Evolutionary conservation across 2,888 invertebrate genomes (phyloP), one percentile per base, ranked within the genome.

Genomic region (Punctoribates punctum): DNA sequence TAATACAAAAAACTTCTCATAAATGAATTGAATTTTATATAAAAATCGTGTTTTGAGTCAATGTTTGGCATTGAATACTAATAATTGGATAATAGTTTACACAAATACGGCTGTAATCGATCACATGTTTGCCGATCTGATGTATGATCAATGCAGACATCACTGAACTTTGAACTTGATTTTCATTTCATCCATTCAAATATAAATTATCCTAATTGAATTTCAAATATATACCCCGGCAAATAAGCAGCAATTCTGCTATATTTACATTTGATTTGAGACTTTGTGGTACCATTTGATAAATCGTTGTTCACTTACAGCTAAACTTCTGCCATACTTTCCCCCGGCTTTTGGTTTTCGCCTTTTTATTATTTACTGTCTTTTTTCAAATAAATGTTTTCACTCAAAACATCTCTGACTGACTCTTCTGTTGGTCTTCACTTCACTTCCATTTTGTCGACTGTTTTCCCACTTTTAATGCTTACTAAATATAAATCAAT

Each of bases 261-360:
- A 70, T 70, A 70, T 70, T 70, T 70, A 70, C 70, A 70, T 70
- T 70, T 42, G 42, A 42, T 70, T 70, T 70, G 38, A 70, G 70
- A 70, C 70, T 70, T 46, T 70, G 23, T 42, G 70, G 70, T 70
- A 70, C 70, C 70, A 70, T 70, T 70, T 70, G 70, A 70, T 70
- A 70, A 70, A 70, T 70, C 70, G 70, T 62, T 62, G 62, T 62
- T 62, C 62, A 62, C 5, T 62, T 34, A 34, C 34, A 62, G 13
- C 42, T 42, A 11, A 42, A 42, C 29, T 62, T 29, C n/a, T 29
- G 62, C 62, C 2, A 29, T 62, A 15, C 15, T 17, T 70, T 70
- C 42, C 38, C 23, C 70, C n/a, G 38, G 9, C 42, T 65, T 70
- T 70, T 46, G 20, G 42, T 42, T 38, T 42, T 46, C 23, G 23